A percentile compares a stretch with the other conserved stretches of the same genome.
Evolutionary conservation across 2,888 invertebrate species (phyloP).

Genomic region (Cantharis nigra): DNA sequence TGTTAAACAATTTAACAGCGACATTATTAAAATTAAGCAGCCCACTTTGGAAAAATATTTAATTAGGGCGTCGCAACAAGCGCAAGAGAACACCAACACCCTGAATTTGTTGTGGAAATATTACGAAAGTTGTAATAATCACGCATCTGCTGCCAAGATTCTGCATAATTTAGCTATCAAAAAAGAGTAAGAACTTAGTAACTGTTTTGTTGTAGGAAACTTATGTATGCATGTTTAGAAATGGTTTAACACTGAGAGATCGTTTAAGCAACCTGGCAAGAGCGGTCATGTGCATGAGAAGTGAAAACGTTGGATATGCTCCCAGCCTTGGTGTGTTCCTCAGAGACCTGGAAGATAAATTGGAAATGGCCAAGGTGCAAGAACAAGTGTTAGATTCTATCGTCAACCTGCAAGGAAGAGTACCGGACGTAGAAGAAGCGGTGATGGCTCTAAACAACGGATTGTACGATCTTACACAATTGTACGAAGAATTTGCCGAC

Average conservation of each 20-base stretch:
- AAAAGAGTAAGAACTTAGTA: conserved; percentile 59
- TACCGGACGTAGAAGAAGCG: conserved; percentile 58
- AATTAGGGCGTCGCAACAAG: conserved; percentile 61
- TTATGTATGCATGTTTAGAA: conserved; percentile 56
- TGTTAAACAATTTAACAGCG: conserved; percentile 71
- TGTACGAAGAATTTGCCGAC: conserved; percentile 92
- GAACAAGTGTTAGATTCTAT: conserved; percentile 72
- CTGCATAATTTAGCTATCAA: conserved; percentile 84
- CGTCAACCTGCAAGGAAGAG: conserved; percentile 54
- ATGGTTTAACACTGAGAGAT: conserved; percentile 74
- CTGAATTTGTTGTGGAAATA: conserved; percentile 94
- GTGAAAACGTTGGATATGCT: conserved; percentile 76
- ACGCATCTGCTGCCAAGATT: conserved; percentile 89
- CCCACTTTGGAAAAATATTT: conserved; percentile 80
- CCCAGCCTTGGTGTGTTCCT: conserved; percentile 77
- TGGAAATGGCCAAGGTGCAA: conserved; percentile 88
- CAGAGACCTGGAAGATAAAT: conserved; percentile 89
- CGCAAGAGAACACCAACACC: conserved; percentile 59
- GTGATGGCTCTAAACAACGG: conserved; percentile 77
- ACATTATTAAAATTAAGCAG: conserved; percentile 69
- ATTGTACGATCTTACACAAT: conserved; percentile 85
- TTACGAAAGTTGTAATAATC: conserved; percentile 91
- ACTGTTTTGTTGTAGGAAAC: not conserved
- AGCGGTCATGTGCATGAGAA: conserved; percentile 94
- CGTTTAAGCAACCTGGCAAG: conserved; percentile 90